Conservation (phyloP, 2,888 invertebrate species). For the Chymomyza caudatula region DNA sequence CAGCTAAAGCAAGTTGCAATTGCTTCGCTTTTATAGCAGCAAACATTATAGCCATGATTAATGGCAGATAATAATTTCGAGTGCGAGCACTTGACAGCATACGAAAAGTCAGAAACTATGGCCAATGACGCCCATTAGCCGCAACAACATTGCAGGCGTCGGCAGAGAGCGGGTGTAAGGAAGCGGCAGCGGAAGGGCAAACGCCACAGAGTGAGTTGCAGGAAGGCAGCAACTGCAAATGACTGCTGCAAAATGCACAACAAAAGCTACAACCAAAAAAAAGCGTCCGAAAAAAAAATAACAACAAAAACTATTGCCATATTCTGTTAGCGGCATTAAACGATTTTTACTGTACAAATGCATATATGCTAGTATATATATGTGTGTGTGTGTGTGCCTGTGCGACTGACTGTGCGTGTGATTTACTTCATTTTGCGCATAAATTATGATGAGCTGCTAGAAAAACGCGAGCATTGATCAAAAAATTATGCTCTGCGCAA, state of each 20-base stretch:
- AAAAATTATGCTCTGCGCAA: slow-evolving; percentile 40
- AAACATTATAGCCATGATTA: slow-evolving; percentile 75
- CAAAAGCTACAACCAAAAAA: slow-evolving; percentile 1
- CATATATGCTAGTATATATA: not conserved
- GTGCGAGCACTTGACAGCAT: slow-evolving; percentile 71
- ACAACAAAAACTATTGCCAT: slow-evolving; percentile 63
- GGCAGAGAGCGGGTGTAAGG: slow-evolving; percentile 28
- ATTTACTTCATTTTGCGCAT: slow-evolving; percentile 61
- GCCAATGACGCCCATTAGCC: slow-evolving; percentile 71
- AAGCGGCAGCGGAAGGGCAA: slow-evolving; percentile 52
- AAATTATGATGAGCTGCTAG: slow-evolving; percentile 61
- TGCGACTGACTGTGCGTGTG: slow-evolving; percentile 48
- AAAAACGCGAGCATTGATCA: slow-evolving; percentile 33
- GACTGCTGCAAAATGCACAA: slow-evolving; percentile 50
- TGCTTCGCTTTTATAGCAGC: slow-evolving; percentile 64
- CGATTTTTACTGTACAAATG: slow-evolving; percentile 1
- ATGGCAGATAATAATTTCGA: slow-evolving; percentile 74
- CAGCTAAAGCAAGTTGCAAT: slow-evolving; percentile 38
- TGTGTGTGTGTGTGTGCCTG: not conserved
- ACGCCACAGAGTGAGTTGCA: slow-evolving; percentile 19
- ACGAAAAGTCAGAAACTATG: slow-evolving; percentile 72
- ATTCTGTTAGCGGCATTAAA: slow-evolving; percentile 70
- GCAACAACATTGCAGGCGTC: slow-evolving; percentile 11
- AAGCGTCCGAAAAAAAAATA: not conserved
- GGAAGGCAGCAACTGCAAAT: slow-evolving; percentile 45